Conservation (phyloP, 1,140 invertebrate genomes). For the Trichomalopsis sarcophagae region DNA sequence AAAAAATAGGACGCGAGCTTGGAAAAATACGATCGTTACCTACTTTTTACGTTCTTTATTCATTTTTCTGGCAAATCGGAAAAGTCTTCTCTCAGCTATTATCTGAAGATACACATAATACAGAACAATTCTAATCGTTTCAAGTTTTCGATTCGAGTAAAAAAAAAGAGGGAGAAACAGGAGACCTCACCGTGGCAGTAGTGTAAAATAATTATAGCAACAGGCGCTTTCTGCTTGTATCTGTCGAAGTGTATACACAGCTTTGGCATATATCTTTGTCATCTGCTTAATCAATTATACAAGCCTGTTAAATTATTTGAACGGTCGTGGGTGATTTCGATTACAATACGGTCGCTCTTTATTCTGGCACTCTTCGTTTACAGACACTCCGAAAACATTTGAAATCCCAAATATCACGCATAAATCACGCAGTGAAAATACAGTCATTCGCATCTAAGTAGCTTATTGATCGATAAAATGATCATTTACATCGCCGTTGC, state of each 20-base stretch:
- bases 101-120: no score
- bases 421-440: conserved; percentile 13
- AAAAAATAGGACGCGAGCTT: no score
- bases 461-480: conserved; percentile 29
- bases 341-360: neutral
- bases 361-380: neutral
- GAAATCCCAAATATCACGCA: neutral
- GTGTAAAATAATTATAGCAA: neutral
- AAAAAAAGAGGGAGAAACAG: no score
- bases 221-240: neutral
- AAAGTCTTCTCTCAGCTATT: neutral
- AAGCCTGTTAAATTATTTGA: neutral
- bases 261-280: conserved; percentile 11
- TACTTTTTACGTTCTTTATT: neutral
- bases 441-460: conserved; percentile 4
- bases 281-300: conserved; percentile 27
- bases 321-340: neutral
- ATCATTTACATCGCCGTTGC: neutral
- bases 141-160: no score
- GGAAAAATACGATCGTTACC: no score
- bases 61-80: conserved; percentile 14
- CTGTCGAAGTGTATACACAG: neutral
- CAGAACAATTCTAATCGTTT: neutral
- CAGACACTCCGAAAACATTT: neutral
- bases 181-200: neutral